A percentile compares a stretch with the other conserved stretches of the same genome.
Evolutionary conservation across 2,113 vertebrate genomes (phyloP).

Genomic region (Chaenocephalus aceratus): DNA sequence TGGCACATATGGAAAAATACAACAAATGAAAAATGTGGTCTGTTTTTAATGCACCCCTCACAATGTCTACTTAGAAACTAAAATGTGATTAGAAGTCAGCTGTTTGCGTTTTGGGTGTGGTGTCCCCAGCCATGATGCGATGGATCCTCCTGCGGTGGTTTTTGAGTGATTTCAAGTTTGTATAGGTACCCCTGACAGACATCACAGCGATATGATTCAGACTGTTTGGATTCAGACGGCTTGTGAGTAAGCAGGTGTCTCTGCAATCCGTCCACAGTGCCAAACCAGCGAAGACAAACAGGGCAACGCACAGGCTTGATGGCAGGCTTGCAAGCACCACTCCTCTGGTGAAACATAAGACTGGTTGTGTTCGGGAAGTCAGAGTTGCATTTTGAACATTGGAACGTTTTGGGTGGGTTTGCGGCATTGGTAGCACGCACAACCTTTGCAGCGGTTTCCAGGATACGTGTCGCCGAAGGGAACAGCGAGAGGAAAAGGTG

Average conservation of each 20-base stretch:
- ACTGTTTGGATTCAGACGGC: conserved; percentile 58
- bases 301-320: conserved; percentile 83
- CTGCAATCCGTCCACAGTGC: conserved; percentile 79
- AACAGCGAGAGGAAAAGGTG: conserved; percentile 78
- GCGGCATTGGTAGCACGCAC: conserved; percentile 24
- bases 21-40: not conserved
- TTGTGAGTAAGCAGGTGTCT: conserved; percentile 84
- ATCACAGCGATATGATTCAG: conserved; percentile 74
- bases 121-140: conserved; percentile 74
- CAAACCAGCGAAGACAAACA: conserved; percentile 82
- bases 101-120: conserved; percentile 27
- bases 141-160: conserved; percentile 83
- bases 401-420: conserved; percentile 66
- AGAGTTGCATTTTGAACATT: conserved; percentile 79
- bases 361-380: conserved; percentile 77
- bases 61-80: not conserved
- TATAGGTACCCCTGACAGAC: conserved; percentile 81
- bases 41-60: conserved; percentile 10
- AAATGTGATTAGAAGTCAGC: conserved; percentile 24
- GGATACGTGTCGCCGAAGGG: conserved; percentile 78
- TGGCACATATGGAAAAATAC: conserved; percentile 2
- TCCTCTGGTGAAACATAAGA: conserved; percentile 81
- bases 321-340: conserved; percentile 76
- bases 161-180: conserved; percentile 79
- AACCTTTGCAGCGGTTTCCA: conserved; percentile 80